Evolutionary conservation across 1,140 invertebrate species (phyloP), one percentile per base, ranked within the genome.

Genomic region (Chymomyza costata): DNA sequence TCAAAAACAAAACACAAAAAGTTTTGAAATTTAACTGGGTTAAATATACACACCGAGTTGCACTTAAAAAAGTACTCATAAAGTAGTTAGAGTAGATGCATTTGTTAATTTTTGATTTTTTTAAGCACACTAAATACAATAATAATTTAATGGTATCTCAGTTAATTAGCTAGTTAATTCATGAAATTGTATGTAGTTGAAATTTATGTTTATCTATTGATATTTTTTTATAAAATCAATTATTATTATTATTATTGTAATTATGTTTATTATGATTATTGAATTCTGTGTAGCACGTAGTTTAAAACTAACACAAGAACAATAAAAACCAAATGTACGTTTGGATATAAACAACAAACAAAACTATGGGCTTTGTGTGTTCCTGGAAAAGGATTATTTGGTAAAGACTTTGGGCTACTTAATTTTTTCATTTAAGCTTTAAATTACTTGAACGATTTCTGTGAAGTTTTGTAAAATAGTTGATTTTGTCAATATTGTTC

Each of bases 81-180:
- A n/a, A n/a, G n/a, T n/a, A n/a, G n/a, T n/a, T n/a, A n/a, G n/a
- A n/a, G n/a, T n/a, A n/a, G n/a, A n/a, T n/a, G n/a, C n/a, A n/a
- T n/a, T n/a, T n/a, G n/a, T n/a, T n/a, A n/a, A n/a, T n/a, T n/a
- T n/a, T n/a, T n/a, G n/a, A n/a, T n/a, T n/a, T n/a, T n/a, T n/a
- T n/a, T n/a, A n/a, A n/a, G n/a, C n/a, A n/a, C n/a, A n/a, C n/a
- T n/a, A n/a, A n/a, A n/a, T 38, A 46, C 37, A 19, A 38, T 61
- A 46, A 46, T 31, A 13, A 39, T 47, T 39, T 46, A 76, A 80
- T 45, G 63, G 73, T 78, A 78, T 78, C 73, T 78, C 73, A 78
- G 73, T 73, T 78, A 80, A 64, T 78, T 78, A 78, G 73, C 51
- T 80, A 78, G 64, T 65, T 80, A 78, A 78, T 65, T 78, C 43